These are phyloP conservation scores for Uria aalge DNA, from an alignment of 2,113 vertebrate species.

Conservation along the genomic window DNA sequence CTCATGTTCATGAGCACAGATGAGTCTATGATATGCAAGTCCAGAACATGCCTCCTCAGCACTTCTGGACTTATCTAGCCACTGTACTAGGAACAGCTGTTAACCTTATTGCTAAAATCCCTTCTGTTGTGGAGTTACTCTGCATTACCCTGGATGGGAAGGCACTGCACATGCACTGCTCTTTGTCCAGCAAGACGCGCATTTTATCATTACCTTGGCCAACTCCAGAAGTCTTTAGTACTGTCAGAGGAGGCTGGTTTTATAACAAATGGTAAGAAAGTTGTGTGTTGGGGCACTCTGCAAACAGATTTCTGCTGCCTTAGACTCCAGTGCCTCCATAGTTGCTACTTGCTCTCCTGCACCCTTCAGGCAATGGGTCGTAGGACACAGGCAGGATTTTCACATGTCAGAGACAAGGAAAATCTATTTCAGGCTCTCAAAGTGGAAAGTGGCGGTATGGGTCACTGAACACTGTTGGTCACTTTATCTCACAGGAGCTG, in stretches of 20 bases:
- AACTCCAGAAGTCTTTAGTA: neutral
- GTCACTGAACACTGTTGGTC: neutral
- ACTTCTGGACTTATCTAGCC: neutral
- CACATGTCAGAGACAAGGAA: neutral
- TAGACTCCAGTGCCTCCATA: neutral
- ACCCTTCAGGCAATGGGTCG: neutral
- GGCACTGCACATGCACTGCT: neutral
- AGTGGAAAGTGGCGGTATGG: neutral
- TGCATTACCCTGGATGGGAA: neutral
- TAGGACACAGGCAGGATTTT: neutral
- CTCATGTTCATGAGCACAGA: neutral
- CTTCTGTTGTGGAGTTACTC: neutral
- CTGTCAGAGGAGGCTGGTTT: neutral
- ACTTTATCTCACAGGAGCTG: neutral
- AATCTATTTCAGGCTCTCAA: conserved; percentile 45
- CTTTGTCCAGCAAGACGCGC: neutral
- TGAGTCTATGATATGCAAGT: accelerated
- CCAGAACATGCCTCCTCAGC: neutral
- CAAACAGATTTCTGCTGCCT: neutral
- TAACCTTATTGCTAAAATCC: neutral
- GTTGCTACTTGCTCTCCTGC: neutral
- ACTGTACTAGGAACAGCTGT: neutral
- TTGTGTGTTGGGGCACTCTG: neutral
- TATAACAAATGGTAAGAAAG: neutral
- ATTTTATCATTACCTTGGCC: neutral